These are phyloP conservation scores for Tachycineta bicolor DNA, from an alignment of 2,113 vertebrate species.

Conservation along the genomic window DNA sequence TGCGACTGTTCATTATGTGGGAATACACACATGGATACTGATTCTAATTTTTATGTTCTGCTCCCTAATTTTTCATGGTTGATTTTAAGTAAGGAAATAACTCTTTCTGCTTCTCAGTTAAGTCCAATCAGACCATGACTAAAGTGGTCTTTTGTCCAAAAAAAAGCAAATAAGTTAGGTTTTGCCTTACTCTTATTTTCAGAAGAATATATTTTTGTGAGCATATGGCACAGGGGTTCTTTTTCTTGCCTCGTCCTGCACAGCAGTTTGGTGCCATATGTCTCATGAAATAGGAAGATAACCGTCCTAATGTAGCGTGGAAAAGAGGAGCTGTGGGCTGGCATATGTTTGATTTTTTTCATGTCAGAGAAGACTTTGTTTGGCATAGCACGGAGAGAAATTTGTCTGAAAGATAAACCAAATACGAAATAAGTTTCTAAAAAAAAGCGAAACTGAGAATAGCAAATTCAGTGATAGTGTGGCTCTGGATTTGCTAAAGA, in stretches of 20 bases:
- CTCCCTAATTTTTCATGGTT: neutral
- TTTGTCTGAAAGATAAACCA: neutral
- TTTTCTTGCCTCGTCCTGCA: neutral
- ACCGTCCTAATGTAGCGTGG: neutral
- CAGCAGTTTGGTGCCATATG: neutral
- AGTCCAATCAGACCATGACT: neutral
- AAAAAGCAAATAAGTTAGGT: neutral
- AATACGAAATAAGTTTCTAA: neutral
- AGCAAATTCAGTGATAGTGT: neutral
- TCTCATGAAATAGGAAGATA: neutral
- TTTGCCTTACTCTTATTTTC: neutral
- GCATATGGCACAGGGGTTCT: neutral
- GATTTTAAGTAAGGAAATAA: neutral
- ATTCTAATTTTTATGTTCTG: neutral
- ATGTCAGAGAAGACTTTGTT: neutral
- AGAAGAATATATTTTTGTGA: neutral
- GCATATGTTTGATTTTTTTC: neutral
- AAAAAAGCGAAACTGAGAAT: neutral
- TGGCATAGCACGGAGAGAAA: neutral
- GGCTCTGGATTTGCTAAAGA: neutral
- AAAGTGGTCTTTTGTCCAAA: neutral
- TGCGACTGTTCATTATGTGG: neutral
- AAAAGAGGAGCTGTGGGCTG: neutral
- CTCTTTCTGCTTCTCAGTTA: neutral
- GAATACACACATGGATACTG: neutral